Base-by-base conservation (phyloP, 1,140 invertebrate species). In the Aphelinus certus region DNA sequence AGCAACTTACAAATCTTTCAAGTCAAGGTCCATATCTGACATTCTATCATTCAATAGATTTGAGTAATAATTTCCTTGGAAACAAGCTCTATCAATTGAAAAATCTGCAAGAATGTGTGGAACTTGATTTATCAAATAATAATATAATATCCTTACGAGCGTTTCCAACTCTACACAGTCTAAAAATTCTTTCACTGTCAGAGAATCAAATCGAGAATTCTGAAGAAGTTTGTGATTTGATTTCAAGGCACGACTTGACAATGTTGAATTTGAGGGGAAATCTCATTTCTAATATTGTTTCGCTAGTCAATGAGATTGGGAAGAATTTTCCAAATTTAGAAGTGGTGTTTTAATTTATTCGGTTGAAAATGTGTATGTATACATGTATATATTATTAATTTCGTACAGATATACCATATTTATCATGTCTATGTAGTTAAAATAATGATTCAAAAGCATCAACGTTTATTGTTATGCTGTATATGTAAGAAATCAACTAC, bases 1-100 rank as follows among this genome's bases (percentile, higher is more conserved):
- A 85, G 47, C 71, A 83, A 56, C 79, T 91, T 46, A 88, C 87
- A 3, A 83, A 84, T 45, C 78, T 91, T 55, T 87, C 86, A 56
- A 88, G 43, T 60, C 66, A 89, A 79, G 83, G 83, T 46, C 88
- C 90, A 66, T 89, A 90, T 80, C 83, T 91, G 1, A 79, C 83
- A 73, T 85, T 88, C 7, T 86, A 85, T 4, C 81, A 88, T 64
- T 79, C 86, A 75, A 73, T 89, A 7, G 79, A 88, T 71, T 78
- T 90, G 10, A 75, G 76, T 78, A 70, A 76, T 69, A 85, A 87
- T 77, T 45, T 76, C 70, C 75, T 89, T 75, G 73, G 69, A 71
- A 81, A 81, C 74, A 84, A 83, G 0, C 72, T 87, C n/a, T 76
- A 84, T 80, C 80, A 83, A 45, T 71, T 89, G 2, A 79, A 78